A percentile compares a stretch with the other conserved stretches of the same genome.
These are phyloP conservation scores for Eremobia ochroleuca DNA, from an alignment of 2,888 invertebrate genomes.

Conservation along the genomic window DNA sequence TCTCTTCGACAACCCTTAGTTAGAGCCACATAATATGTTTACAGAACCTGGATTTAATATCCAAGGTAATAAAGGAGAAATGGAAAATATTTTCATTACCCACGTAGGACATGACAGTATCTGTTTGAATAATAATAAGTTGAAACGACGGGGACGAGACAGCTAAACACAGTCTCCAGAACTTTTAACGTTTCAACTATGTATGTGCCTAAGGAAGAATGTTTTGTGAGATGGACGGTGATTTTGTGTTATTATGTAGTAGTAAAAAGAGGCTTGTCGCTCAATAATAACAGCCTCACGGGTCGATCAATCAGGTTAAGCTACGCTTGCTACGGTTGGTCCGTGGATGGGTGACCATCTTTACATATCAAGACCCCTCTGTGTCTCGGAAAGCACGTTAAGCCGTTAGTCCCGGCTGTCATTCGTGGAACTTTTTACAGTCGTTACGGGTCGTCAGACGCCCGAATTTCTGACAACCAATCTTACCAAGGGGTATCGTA, in stretches of 20 bases:
- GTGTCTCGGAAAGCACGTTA: too few species aligned
- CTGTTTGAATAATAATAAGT: constrained; percentile 73
- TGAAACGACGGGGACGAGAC: constrained; percentile 52
- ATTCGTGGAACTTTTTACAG: too few species aligned
- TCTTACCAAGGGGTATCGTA: too few species aligned
- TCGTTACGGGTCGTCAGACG: too few species aligned
- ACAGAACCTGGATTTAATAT: constrained; percentile 85
- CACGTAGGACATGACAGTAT: constrained; percentile 77
- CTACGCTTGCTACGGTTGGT: too few species aligned
- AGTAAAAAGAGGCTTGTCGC: too few species aligned
- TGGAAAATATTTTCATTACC: constrained; percentile 88
- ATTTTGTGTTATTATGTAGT: neutral
- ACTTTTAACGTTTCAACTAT: constrained; percentile 73
- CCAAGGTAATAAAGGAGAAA: constrained; percentile 83
- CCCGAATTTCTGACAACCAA: too few species aligned
- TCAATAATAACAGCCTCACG: too few species aligned
- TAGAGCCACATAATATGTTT: constrained; percentile 70
- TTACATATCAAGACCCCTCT: too few species aligned
- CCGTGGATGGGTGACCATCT: too few species aligned
- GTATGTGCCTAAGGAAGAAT: constrained; percentile 37
- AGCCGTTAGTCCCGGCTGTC: too few species aligned
- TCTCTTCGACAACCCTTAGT: constrained; percentile 60
- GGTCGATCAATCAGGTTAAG: too few species aligned
- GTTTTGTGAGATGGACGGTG: neutral
- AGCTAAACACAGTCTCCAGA: constrained; percentile 72